Evolutionary conservation across 2,888 invertebrate genomes (phyloP).

Genomic region (Hirtodrosophila histrioides): DNA sequence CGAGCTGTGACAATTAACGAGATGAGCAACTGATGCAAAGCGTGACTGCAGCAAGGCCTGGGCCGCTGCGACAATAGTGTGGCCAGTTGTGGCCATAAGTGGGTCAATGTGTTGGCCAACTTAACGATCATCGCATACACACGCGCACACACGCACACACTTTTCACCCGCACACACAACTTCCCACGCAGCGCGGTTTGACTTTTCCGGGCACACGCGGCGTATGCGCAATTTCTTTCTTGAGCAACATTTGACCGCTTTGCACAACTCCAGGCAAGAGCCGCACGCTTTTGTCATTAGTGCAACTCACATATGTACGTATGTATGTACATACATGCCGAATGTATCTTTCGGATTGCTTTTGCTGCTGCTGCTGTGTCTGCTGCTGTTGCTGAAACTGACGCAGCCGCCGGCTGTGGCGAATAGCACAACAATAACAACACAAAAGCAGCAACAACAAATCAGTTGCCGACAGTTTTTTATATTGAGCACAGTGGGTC

Average conservation of each 20-base stretch:
- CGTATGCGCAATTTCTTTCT: conserved; percentile 73
- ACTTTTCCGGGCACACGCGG: conserved; percentile 56
- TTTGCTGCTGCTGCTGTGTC: conserved; percentile 7
- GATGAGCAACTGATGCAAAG: conserved; percentile 60
- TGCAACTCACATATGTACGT: conserved; percentile 33
- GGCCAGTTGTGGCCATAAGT: conserved; percentile 39
- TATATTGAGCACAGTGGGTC: conserved; percentile 83
- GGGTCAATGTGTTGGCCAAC: conserved; percentile 67
- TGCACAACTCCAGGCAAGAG: conserved; percentile 42
- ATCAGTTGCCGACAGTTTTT: conserved; percentile 72
- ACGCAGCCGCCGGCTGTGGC: conserved; percentile 51
- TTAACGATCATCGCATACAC: conserved; percentile 12
- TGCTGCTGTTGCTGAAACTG: conserved; percentile 35
- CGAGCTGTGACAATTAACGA: conserved; percentile 79
- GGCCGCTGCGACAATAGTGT: not conserved
- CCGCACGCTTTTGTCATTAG: conserved; percentile 67
- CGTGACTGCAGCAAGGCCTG: conserved; percentile 53
- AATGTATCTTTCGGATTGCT: conserved; percentile 48
- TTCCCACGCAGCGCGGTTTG: conserved; percentile 43
- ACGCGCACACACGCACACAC: conserved; percentile 2
- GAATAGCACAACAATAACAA: conserved; percentile 42
- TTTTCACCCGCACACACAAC: not conserved
- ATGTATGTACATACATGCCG: conserved; percentile 5
- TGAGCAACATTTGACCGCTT: conserved; percentile 41
- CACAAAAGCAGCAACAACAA: conserved; percentile 54